These are phyloP conservation scores for Neocrepidodera transversa DNA, from an alignment of 2,888 invertebrate species.

Conservation along the genomic window DNA sequence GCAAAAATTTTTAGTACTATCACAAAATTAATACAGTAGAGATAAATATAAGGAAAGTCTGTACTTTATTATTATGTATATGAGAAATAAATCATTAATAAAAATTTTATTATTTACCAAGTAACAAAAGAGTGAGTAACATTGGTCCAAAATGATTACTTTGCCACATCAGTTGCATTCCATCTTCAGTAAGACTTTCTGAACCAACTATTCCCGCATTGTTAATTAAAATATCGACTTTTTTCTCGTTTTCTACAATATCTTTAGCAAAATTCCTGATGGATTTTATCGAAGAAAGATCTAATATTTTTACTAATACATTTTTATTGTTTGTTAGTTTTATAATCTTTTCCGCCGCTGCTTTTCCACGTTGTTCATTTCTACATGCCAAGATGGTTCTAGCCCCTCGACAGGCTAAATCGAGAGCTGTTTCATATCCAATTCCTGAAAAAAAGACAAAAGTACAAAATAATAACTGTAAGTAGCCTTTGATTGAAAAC, in stretches of 20 bases:
- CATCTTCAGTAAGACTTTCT: conserved; percentile 65
- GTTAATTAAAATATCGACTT: conserved; percentile 70
- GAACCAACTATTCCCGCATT: conserved; percentile 68
- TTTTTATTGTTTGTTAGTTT: conserved; percentile 53
- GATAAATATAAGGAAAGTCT: too few relatives aligned
- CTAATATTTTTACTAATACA: conserved; percentile 59
- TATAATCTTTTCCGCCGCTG: conserved; percentile 50
- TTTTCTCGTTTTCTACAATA: conserved; percentile 63
- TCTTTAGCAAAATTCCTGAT: conserved; percentile 68
- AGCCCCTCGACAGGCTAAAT: conserved; percentile 62
- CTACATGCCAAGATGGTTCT: conserved; percentile 65
- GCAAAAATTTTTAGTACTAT: too few relatives aligned
- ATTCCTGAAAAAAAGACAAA: conserved; percentile 54
- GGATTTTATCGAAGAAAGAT: conserved; percentile 64
- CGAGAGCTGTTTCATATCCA: conserved; percentile 58
- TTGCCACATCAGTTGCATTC: conserved; percentile 69
- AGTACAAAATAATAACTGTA: too few relatives aligned
- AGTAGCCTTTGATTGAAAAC: too few relatives aligned
- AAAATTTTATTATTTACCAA: conserved; percentile 53
- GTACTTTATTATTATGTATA: too few relatives aligned
- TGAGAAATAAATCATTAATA: too few relatives aligned
- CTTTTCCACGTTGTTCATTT: conserved; percentile 48
- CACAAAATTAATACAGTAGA: too few relatives aligned
- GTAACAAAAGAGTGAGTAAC: conserved; percentile 70
- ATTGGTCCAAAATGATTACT: conserved; percentile 77